phyloP scores from a whole-genome alignment of 1,140 invertebrate genomes.

The Zaprionus camerounensis region DNA sequence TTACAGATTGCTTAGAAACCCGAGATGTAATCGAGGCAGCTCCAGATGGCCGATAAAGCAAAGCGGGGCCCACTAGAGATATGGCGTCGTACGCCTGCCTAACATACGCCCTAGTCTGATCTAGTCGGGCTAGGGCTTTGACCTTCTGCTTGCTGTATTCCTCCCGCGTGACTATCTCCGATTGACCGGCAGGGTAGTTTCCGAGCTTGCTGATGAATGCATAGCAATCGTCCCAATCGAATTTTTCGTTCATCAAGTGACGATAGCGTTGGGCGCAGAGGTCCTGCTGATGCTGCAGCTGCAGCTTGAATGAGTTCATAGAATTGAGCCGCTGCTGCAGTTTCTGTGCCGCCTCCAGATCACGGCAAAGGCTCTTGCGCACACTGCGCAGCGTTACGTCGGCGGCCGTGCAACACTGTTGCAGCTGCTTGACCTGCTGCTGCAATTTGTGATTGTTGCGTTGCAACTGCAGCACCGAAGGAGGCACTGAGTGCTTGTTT shows the following conservation, averaged over 20 bases:
- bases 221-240: slow-evolving; percentile 17
- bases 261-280: slow-evolving; percentile 42
- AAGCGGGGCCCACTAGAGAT: accelerated
- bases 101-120: not conserved
- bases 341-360: not conserved
- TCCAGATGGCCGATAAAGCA: too few species aligned
- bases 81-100: not conserved
- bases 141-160: slow-evolving; percentile 13
- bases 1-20: too few species aligned
- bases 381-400: slow-evolving; percentile 7
- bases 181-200: accelerated
- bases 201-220: not conserved
- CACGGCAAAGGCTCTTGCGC: not conserved
- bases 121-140: not conserved
- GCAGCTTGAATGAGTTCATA: slow-evolving; percentile 45
- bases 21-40: too few species aligned
- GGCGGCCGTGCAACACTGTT: slow-evolving; percentile 8
- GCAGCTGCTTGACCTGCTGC: slow-evolving; percentile 37
- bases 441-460: slow-evolving; percentile 29
- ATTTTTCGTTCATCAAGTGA: slow-evolving; percentile 27
- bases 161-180: not conserved
- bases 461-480: slow-evolving; percentile 33
- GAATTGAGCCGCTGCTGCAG: slow-evolving; percentile 23
- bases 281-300: slow-evolving; percentile 30
- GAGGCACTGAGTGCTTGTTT: not conserved